Percentiles rank a stretch among this genome's conserved stretches.
Evolutionary conservation across 2,888 invertebrate species (phyloP).

Genomic region (Tromatobia lineatoria): DNA sequence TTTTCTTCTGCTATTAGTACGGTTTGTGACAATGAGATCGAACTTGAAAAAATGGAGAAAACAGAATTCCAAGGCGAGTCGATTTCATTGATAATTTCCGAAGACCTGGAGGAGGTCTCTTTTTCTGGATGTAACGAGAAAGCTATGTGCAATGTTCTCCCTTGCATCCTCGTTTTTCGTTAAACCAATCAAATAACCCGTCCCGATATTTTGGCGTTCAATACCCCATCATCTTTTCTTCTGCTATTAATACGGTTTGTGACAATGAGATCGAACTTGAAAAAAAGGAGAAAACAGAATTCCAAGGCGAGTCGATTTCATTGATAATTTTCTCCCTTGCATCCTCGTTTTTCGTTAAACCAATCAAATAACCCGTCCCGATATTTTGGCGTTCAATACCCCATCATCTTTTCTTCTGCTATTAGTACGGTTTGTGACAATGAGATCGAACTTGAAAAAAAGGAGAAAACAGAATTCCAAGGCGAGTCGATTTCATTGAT

Average conservation of each 20-base stretch:
- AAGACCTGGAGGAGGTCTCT: no score
- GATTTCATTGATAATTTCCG: constrained; percentile 61
- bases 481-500: constrained; percentile 54
- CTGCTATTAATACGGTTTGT: background rate
- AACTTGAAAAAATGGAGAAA: constrained; percentile 9
- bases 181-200: no score
- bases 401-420: background rate
- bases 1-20: background rate
- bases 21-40: background rate
- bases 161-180: no score
- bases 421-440: background rate
- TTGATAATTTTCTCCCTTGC: constrained; percentile 62
- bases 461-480: background rate
- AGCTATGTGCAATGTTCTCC: no score
- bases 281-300: constrained; percentile 15
- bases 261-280: background rate
- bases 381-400: background rate
- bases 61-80: background rate
- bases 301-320: constrained; percentile 23
- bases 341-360: no score
- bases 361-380: no score
- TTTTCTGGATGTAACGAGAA: no score
- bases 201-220: background rate
- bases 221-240: background rate
- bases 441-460: background rate